Evolutionary conservation across 2,888 invertebrate genomes (phyloP), one percentile per base, ranked within the genome.

Genomic region (Ormyrus labotus): DNA sequence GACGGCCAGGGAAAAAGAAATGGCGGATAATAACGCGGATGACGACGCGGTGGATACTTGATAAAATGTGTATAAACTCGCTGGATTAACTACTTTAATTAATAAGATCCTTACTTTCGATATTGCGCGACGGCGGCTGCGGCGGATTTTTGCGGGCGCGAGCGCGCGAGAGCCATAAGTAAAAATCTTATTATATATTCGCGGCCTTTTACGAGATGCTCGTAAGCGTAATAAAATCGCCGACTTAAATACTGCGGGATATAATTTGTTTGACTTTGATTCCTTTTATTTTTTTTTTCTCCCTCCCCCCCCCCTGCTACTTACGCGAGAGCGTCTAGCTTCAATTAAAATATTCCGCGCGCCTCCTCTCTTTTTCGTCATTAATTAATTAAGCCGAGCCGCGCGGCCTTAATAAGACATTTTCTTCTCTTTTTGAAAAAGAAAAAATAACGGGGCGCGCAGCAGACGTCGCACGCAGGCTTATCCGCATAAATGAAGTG

Each of bases 1-100:
- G 13, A 13, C 13, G 13, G 13, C 10, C 9, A 0, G 11, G 19
- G 34, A 34, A 8, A 51, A 53, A 47, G 45, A 5, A 13, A 19
- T 48, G 10, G n/a, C 19, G 10, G 19, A 53, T 53, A 13, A 34
- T 63, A 63, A 51, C 34, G 34, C 10, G 55, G 34, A 11, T 11
- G 8, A 47, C 13, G 48, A 11, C 64, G 64, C 53, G 53, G 75
- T 71, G 61, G 71, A 75, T 67, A 71, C 75, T 67, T 61, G 71
- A 50, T 71, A 58, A 75, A 67, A 48, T 67, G 70, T 61, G 64
- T 61, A 75, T 75, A 80, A 75, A 80, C 19, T 80, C 61, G 50
- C 10, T 47, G 74, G 78, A 69, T 77, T 78, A 73, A 78, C 65
- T 71, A 48, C 78, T 78, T 81, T 72, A 76, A 81, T 81, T 81